These are phyloP conservation scores for Rhynchonema sp. DNA, from an alignment of 2,888 invertebrate genomes.

Conservation along the genomic window DNA sequence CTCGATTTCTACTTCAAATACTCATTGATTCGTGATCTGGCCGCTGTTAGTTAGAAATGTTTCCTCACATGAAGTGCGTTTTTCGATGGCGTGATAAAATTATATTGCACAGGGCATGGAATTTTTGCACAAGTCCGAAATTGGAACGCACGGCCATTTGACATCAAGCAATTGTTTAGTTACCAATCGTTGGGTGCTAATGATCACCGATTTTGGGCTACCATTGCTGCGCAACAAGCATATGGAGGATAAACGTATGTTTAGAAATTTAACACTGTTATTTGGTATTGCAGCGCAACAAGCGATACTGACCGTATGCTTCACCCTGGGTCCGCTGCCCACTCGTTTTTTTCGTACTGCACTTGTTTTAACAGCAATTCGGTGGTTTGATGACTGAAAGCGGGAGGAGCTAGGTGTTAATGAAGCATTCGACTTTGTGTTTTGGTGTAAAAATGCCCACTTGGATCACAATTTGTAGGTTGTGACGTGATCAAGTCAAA, in stretches of 20 bases:
- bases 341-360: too few relatives aligned
- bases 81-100: not conserved
- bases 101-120: constrained; percentile 3
- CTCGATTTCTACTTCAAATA: constrained; percentile 7
- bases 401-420: too few relatives aligned
- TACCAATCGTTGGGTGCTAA: constrained; percentile 8
- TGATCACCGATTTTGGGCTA: constrained; percentile 7
- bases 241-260: not conserved
- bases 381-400: too few relatives aligned
- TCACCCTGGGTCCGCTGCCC: too few relatives aligned
- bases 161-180: constrained; percentile 8
- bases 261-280: not conserved
- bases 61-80: not conserved
- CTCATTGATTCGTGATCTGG: constrained; percentile 4
- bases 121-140: constrained; percentile 2
- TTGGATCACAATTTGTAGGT: too few relatives aligned
- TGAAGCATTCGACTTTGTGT: too few relatives aligned
- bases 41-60: not conserved
- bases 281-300: too few relatives aligned
- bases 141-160: constrained; percentile 8
- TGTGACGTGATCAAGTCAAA: too few relatives aligned
- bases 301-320: too few relatives aligned
- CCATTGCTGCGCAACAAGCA: not conserved
- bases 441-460: too few relatives aligned
- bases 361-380: too few relatives aligned